Conservation (phyloP, 2,888 invertebrate species). For the Amaurobius ferox region DNA sequence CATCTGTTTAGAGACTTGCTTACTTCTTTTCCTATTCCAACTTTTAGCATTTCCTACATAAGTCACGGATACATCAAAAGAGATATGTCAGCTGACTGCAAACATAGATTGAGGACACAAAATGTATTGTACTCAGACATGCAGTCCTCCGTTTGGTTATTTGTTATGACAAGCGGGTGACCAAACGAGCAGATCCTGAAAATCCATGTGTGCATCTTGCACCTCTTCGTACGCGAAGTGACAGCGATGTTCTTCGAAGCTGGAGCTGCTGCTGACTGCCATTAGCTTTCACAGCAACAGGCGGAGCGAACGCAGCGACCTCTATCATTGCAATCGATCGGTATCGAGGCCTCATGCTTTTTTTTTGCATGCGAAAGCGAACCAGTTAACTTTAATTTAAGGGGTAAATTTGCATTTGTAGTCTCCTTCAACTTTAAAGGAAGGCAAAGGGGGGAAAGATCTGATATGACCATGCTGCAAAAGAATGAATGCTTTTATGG, state of each 20-base stretch:
- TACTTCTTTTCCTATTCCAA: background rate
- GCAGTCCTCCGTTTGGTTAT: background rate
- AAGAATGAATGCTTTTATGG: too few species aligned
- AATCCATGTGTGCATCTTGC: background rate
- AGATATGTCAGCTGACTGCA: background rate
- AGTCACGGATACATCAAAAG: background rate
- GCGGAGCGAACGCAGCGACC: slow-evolving; percentile 29
- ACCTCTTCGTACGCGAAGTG: background rate
- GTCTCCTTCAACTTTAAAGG: too few species aligned
- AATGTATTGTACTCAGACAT: background rate
- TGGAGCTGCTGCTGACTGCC: slow-evolving; percentile 28
- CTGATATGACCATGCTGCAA: too few species aligned
- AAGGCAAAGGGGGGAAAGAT: too few species aligned
- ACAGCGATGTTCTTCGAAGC: background rate
- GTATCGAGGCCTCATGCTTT: background rate
- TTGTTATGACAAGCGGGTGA: background rate
- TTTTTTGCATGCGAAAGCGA: background rate
- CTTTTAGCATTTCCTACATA: background rate
- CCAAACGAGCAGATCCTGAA: background rate
- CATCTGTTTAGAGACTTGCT: background rate
- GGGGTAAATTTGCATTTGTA: too few species aligned
- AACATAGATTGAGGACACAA: background rate
- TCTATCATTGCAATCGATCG: slow-evolving; percentile 51
- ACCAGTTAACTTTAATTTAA: background rate
- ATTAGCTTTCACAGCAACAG: slow-evolving; percentile 60